Percentiles rank a stretch among this genome's conserved stretches.
These are phyloP conservation scores for Sphaerolaimus hirsutus DNA, from an alignment of 2,888 invertebrate genomes.

Conservation along the genomic window DNA sequence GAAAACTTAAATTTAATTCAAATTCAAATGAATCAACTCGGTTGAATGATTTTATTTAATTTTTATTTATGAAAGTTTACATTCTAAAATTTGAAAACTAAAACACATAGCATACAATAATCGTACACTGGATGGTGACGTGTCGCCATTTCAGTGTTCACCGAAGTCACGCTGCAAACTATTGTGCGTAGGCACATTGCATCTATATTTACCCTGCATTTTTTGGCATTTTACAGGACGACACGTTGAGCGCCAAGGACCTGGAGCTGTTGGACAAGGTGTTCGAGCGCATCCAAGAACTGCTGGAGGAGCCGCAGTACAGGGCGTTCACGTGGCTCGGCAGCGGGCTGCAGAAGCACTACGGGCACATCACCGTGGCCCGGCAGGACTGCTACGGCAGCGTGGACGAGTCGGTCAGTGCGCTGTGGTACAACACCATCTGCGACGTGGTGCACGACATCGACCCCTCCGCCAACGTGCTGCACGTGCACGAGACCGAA, in stretches of 20 bases:
- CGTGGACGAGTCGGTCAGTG: conserved; percentile 3
- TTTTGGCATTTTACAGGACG: conserved; percentile 19
- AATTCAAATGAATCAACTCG: too few relatives aligned
- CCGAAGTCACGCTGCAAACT: too few relatives aligned
- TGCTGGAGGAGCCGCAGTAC: conserved; percentile 3
- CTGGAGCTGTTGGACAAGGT: conserved; percentile 15
- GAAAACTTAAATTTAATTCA: too few relatives aligned
- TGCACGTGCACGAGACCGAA: conserved; percentile 16
- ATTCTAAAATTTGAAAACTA: too few relatives aligned
- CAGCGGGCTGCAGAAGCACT: conserved; percentile 23
- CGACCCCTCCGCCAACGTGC: conserved; percentile 13
- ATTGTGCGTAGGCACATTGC: too few relatives aligned
- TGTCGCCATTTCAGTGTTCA: too few relatives aligned
- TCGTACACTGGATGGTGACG: too few relatives aligned
- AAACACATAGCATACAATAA: too few relatives aligned
- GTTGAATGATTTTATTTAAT: too few relatives aligned
- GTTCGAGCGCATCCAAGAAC: background rate
- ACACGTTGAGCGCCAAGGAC: conserved; percentile 14
- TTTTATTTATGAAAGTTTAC: too few relatives aligned
- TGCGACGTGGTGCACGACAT: conserved; percentile 15
- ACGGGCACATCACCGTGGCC: conserved; percentile 20
- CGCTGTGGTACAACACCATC: conserved; percentile 9
- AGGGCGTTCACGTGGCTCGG: conserved; percentile 16
- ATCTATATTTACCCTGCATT: too few relatives aligned
- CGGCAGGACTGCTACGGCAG: conserved; percentile 14